Conservation (phyloP, 2,888 invertebrate genomes). For the Sepiola atlantica region DNA sequence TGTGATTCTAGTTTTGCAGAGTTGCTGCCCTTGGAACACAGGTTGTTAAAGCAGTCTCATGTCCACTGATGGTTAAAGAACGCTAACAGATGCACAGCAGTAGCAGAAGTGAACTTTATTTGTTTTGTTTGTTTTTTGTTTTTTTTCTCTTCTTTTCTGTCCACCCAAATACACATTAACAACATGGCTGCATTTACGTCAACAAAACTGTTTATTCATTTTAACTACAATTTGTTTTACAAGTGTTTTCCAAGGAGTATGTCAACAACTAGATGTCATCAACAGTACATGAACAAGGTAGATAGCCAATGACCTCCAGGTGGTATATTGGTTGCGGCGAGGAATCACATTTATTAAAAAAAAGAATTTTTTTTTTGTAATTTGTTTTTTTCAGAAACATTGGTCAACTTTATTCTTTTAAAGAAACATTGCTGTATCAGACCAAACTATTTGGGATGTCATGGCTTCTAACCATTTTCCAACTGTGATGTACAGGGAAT, state of each 20-base stretch:
- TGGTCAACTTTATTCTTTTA: neutral
- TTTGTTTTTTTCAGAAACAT: neutral
- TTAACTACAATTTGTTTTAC: constrained; percentile 32
- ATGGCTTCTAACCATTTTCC: neutral
- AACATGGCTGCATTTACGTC: constrained; percentile 22
- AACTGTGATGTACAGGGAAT: constrained; percentile 24
- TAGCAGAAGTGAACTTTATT: neutral
- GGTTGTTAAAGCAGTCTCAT: constrained; percentile 9
- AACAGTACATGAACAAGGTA: neutral
- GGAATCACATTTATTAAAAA: neutral
- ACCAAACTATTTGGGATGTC: neutral
- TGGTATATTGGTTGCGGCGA: neutral
- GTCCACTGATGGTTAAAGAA: neutral
- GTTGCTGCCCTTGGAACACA: constrained; percentile 21
- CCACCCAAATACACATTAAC: constrained; percentile 32
- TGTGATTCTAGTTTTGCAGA: constrained; percentile 8
- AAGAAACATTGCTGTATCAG: neutral
- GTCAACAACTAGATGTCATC: neutral
- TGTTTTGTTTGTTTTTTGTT: no score
- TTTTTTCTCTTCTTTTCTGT: neutral
- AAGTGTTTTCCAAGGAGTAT: constrained; percentile 32
- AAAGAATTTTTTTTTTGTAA: neutral
- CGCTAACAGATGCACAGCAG: constrained; percentile 8
- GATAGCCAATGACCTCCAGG: constrained; percentile 9
- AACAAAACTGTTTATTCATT: constrained; percentile 32